Evolutionary conservation across 1,140 invertebrate species (phyloP).

Genomic region (Reticulitermes speratus): DNA sequence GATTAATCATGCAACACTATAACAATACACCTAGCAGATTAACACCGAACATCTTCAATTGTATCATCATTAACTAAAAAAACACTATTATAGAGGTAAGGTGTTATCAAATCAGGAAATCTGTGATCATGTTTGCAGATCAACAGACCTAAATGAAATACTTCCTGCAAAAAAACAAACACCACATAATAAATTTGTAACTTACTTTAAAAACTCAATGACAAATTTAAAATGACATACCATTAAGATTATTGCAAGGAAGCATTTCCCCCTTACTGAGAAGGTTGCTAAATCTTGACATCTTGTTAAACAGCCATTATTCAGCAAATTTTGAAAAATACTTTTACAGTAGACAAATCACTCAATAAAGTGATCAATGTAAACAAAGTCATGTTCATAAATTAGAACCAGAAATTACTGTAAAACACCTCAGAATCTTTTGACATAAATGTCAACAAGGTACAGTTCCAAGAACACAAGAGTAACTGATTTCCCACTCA

Average conservation of each 20-base stretch:
- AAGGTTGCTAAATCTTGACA: conserved; percentile 3
- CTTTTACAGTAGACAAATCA: background rate
- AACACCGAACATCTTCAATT: no score
- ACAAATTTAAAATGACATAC: background rate
- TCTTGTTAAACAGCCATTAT: background rate
- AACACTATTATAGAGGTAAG: no score
- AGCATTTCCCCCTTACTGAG: background rate
- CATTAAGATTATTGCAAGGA: conserved; percentile 1
- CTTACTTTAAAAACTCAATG: background rate
- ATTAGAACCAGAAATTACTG: background rate
- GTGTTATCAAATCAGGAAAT: no score
- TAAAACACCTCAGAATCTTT: background rate
- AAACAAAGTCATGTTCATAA: background rate
- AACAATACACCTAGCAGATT: no score
- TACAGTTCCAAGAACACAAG: background rate
- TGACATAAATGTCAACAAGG: background rate
- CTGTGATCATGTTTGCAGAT: no score
- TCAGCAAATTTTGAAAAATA: conserved; percentile 3
- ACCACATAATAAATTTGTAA: no score
- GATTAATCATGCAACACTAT: no score
- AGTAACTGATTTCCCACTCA: background rate
- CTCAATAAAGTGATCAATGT: no score
- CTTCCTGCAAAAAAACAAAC: no score
- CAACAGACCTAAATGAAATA: no score
- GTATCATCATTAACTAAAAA: no score